These are phyloP conservation scores for Phortica magna DNA, from an alignment of 2,888 invertebrate genomes.

Conservation along the genomic window DNA sequence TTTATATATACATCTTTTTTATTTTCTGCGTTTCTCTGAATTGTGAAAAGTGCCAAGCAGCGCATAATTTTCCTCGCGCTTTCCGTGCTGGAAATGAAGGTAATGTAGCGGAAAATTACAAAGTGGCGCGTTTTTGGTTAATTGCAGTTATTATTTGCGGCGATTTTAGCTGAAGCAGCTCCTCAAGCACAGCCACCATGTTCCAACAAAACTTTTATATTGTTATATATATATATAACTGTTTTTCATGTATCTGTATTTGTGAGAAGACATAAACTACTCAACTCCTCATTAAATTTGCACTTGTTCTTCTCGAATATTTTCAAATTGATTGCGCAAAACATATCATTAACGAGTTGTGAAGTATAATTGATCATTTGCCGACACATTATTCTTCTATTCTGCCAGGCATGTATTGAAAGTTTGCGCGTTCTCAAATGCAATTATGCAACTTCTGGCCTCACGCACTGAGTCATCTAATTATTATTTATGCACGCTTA, in stretches of 20 bases:
- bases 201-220: too few relatives aligned
- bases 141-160: conserved; percentile 33
- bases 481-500: not conserved
- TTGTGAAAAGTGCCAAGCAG: conserved; percentile 29
- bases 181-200: not conserved
- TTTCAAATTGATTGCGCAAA: too few relatives aligned
- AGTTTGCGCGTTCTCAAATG: conserved; percentile 6
- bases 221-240: too few relatives aligned
- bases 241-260: too few relatives aligned
- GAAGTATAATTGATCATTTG: too few relatives aligned
- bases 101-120: conserved; percentile 33
- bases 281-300: too few relatives aligned
- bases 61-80: conserved; percentile 5
- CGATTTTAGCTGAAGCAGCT: not conserved
- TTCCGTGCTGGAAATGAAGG: conserved; percentile 20
- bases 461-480: not conserved
- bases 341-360: too few relatives aligned
- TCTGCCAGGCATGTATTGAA: not conserved
- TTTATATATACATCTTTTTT: not conserved
- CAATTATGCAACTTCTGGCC: conserved; percentile 10
- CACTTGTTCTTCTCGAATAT: too few relatives aligned
- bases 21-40: not conserved
- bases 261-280: too few relatives aligned
- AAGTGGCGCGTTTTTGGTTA: conserved; percentile 34
- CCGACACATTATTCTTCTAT: too few relatives aligned